These are phyloP conservation scores for Drosophila nr. medialis DNA, from an alignment of 2,888 invertebrate genomes.

Conservation along the genomic window DNA sequence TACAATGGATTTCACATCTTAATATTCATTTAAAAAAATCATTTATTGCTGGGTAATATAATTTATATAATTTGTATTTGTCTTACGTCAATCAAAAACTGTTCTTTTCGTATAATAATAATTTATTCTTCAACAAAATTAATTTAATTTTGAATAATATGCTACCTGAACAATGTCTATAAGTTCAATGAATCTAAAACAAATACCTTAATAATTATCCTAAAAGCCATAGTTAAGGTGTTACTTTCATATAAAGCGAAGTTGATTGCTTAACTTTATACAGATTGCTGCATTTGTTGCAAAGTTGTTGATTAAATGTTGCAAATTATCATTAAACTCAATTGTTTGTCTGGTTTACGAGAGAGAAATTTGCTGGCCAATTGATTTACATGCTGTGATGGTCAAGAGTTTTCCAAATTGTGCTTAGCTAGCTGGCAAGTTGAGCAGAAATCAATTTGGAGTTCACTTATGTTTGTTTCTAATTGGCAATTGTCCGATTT, in stretches of 20 bases:
- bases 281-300: background rate
- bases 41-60: background rate
- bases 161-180: background rate
- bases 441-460: slow-evolving; percentile 22
- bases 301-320: slow-evolving; percentile 18
- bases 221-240: background rate
- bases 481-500: slow-evolving; percentile 3
- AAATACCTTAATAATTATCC: background rate
- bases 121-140: too few species aligned
- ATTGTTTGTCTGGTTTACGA: slow-evolving; percentile 13
- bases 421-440: background rate
- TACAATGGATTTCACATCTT: background rate
- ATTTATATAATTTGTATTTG: background rate
- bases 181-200: background rate
- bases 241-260: background rate
- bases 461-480: slow-evolving; percentile 8
- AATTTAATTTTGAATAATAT: background rate
- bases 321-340: slow-evolving; percentile 24
- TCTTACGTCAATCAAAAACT: background rate
- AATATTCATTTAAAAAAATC: background rate
- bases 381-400: slow-evolving; percentile 11
- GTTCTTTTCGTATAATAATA: too few species aligned
- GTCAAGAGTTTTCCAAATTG: slow-evolving; percentile 11
- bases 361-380: slow-evolving; percentile 15
- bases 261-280: background rate